These are phyloP conservation scores for Diacarnus erythraeanus DNA, from an alignment of 37 sponge, comb jelly and placozoan genomes.

Conservation along the genomic window DNA sequence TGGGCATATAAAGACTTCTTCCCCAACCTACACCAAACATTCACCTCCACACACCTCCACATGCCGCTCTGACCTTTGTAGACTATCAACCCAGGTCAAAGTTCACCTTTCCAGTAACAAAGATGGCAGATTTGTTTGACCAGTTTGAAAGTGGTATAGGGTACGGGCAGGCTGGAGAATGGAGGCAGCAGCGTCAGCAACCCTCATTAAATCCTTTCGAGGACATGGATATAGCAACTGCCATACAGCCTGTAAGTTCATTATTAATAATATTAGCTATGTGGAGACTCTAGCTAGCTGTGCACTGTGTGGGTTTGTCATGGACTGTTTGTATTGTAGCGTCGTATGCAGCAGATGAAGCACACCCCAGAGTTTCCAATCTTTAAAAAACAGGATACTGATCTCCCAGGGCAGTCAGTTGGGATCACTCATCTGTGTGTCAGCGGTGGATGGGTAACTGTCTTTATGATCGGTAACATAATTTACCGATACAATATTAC, in stretches of 20 bases:
- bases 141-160: slow-evolving; percentile 19
- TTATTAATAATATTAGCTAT: no score
- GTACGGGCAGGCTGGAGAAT: background rate
- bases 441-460: slow-evolving; percentile 26
- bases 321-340: no score
- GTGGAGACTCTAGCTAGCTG: no score
- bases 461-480: slow-evolving; percentile 42
- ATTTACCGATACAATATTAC: slow-evolving; percentile 32
- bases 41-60: background rate
- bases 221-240: background rate
- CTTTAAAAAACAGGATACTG: slow-evolving; percentile 38
- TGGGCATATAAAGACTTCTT: background rate
- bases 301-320: no score
- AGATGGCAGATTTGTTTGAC: slow-evolving; percentile 41
- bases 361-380: slow-evolving; percentile 35
- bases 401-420: background rate
- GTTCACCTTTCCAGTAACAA: no score
- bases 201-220: slow-evolving; percentile 32
- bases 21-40: background rate
- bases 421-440: slow-evolving; percentile 46
- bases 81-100: background rate
- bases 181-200: background rate
- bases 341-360: slow-evolving; percentile 14
- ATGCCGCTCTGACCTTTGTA: background rate
- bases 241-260: slow-evolving; percentile 14